A percentile compares a stretch with the other conserved stretches of the same genome.
Conservation (phyloP, 2,113 vertebrate genomes). For the Ptychochromis oligacanthus region DNA sequence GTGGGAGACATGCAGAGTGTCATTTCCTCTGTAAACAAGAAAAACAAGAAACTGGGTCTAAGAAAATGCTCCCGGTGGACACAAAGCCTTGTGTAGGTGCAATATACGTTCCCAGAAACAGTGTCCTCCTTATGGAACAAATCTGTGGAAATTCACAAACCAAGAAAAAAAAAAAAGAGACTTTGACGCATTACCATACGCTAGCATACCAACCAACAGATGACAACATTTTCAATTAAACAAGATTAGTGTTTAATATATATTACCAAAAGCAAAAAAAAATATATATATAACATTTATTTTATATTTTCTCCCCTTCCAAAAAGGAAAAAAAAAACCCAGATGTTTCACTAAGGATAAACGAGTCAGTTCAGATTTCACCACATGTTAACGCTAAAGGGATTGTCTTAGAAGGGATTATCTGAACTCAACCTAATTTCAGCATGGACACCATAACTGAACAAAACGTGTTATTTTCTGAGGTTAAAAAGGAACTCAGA, state of each 20-base stretch:
- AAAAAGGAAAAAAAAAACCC: conserved; percentile 16
- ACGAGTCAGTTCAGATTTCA: conserved; percentile 24
- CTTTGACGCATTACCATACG: conserved; percentile 25
- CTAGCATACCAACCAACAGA: conserved; percentile 41
- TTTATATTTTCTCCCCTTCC: conserved; percentile 23
- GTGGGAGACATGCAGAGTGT: conserved; percentile 48
- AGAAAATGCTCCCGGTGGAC: conserved; percentile 23
- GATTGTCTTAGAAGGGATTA: conserved; percentile 35
- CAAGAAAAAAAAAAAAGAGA: neutral
- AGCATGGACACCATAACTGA: neutral
- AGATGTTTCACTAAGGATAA: conserved; percentile 6
- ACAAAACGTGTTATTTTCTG: conserved; percentile 5
- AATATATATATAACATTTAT: conserved; percentile 47
- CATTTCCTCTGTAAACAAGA: conserved; percentile 31
- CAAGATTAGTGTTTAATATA: conserved; percentile 50
- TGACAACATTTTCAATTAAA: conserved; percentile 52
- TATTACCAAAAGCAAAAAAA: conserved; percentile 63
- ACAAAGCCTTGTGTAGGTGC: conserved; percentile 38
- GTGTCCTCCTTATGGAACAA: conserved; percentile 28
- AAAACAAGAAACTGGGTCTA: conserved; percentile 6
- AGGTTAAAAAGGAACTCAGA: conserved; percentile 24
- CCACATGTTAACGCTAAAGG: conserved; percentile 30
- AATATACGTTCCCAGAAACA: conserved; percentile 31
- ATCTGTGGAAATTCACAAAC: conserved; percentile 29
- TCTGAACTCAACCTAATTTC: conserved; percentile 31